These are phyloP conservation scores for Myripristis jacobus DNA, from an alignment of 2,797 vertebrate species.

Conservation along the genomic window DNA sequence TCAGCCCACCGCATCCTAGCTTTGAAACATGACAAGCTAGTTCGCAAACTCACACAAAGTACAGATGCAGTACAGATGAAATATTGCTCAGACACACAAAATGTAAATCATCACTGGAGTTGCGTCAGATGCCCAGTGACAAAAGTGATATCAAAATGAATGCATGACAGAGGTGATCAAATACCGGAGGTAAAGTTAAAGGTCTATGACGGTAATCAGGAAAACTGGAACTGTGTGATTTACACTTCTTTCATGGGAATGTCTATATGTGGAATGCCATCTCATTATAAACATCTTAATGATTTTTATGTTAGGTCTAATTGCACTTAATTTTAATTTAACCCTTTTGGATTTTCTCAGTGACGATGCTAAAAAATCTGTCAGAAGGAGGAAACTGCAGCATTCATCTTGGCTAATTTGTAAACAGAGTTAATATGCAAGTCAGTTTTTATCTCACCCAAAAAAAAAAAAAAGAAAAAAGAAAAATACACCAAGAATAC, in stretches of 20 bases:
- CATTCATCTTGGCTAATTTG: slow-evolving; percentile 84
- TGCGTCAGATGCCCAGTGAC: slow-evolving; percentile 19
- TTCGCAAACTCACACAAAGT: too few relatives aligned
- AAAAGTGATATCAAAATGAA: slow-evolving; percentile 2
- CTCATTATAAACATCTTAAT: slow-evolving; percentile 57
- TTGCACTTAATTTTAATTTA: slow-evolving; percentile 84
- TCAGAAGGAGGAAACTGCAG: slow-evolving; percentile 80
- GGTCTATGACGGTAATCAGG: slow-evolving; percentile 10
- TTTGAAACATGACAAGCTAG: slow-evolving; percentile 6
- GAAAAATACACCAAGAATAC: slow-evolving; percentile 47
- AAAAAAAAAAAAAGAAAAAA: slow-evolving; percentile 27
- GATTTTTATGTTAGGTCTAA: slow-evolving; percentile 78
- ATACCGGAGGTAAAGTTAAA: slow-evolving; percentile 15
- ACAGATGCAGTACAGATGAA: slow-evolving; percentile 18
- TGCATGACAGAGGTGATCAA: slow-evolving; percentile 16
- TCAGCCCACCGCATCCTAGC: not conserved
- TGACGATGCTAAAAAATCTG: slow-evolving; percentile 55
- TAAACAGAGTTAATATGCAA: slow-evolving; percentile 84
- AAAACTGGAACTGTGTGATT: slow-evolving; percentile 32
- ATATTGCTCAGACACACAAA: slow-evolving; percentile 15
- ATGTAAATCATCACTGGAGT: slow-evolving; percentile 7
- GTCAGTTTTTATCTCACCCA: slow-evolving; percentile 75
- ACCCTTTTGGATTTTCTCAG: slow-evolving; percentile 62
- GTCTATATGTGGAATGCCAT: slow-evolving; percentile 73
- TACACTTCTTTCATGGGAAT: slow-evolving; percentile 74